A percentile compares a stretch with the other conserved stretches of the same genome.
Evolutionary conservation across 2,797 vertebrate species (phyloP).

Genomic region (Luscinia megarhynchos): DNA sequence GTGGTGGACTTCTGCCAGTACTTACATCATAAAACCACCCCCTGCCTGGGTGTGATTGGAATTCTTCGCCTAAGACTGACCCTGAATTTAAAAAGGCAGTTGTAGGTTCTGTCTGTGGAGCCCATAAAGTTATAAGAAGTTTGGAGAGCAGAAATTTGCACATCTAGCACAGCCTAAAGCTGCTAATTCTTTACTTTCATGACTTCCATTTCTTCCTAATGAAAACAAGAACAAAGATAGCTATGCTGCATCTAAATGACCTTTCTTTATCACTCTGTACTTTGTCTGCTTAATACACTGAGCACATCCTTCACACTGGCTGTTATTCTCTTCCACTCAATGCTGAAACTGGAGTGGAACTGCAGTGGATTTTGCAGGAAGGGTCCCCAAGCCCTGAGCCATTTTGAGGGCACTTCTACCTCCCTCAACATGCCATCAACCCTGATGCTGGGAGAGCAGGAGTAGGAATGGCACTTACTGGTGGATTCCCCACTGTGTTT

Average conservation of each 20-base stretch:
- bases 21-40: conserved; percentile 69
- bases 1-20: conserved; percentile 59
- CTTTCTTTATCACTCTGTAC: conserved; percentile 30
- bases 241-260: conserved; percentile 28
- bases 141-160: conserved; percentile 3
- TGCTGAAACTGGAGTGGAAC: not conserved
- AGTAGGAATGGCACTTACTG: not conserved
- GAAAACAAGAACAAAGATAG: conserved; percentile 35
- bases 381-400: not conserved
- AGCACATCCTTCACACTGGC: conserved; percentile 7
- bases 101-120: conserved; percentile 39
- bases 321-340: not conserved
- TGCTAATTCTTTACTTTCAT: conserved; percentile 29
- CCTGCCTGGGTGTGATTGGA: conserved; percentile 64
- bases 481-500: not conserved
- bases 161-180: not conserved
- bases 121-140: conserved; percentile 41
- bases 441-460: not conserved
- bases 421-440: not conserved
- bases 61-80: conserved; percentile 59
- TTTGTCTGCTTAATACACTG: conserved; percentile 7
- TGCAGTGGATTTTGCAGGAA: not conserved
- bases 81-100: conserved; percentile 55
- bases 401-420: not conserved
- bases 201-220: conserved; percentile 1